Percentiles rank a stretch among this genome's conserved stretches.
Conservation (phyloP, 2,888 invertebrate genomes). For the Dexiosoma caninum region DNA sequence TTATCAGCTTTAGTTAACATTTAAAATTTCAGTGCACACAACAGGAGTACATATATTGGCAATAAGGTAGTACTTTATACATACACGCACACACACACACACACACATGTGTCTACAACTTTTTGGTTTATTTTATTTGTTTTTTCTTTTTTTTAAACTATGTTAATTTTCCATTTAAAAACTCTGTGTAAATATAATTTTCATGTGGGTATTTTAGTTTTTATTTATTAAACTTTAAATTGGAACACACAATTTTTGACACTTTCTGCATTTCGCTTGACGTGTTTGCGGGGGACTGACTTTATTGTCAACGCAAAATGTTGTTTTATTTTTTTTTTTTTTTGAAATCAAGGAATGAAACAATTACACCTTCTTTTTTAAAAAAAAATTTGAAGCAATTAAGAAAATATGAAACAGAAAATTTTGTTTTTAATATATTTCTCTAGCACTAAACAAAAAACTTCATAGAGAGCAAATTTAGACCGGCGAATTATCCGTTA, state of each 20-base stretch:
- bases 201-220: background rate
- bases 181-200: too few relatives aligned
- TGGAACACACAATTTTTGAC: slow-evolving; percentile 9
- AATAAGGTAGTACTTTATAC: too few relatives aligned
- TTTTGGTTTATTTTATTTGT: background rate
- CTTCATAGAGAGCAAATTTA: background rate
- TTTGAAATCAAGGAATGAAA: too few relatives aligned
- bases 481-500: slow-evolving; percentile 52
- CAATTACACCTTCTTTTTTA: slow-evolving; percentile 35
- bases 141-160: background rate
- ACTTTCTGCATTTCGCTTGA: background rate
- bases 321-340: too few relatives aligned
- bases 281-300: slow-evolving; percentile 16
- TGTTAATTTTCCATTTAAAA: background rate
- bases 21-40: too few relatives aligned
- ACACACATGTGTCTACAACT: background rate
- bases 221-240: background rate
- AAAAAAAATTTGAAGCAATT: slow-evolving; percentile 27
- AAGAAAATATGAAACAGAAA: background rate
- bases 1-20: too few relatives aligned
- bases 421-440: slow-evolving; percentile 12
- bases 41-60: too few relatives aligned
- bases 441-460: slow-evolving; percentile 38
- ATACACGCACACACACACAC: too few relatives aligned
- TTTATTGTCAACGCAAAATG: slow-evolving; percentile 21